Conservation (phyloP, 2,113 vertebrate species). For the Varanus salvator region DNA sequence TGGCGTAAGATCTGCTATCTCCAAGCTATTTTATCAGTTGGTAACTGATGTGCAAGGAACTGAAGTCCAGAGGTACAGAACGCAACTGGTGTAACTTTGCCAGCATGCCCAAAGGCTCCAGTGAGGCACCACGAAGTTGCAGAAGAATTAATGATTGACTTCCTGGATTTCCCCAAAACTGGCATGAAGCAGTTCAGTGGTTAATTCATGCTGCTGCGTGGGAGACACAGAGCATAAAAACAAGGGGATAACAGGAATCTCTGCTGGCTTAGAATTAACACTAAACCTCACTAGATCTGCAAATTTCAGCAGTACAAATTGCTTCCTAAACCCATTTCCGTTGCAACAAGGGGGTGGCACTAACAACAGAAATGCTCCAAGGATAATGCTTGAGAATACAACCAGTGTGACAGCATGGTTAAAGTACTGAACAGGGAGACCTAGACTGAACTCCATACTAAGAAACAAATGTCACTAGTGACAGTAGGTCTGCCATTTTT, state of each 20-base stretch:
- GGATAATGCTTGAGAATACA: not conserved
- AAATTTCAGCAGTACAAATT: not conserved
- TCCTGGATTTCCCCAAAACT: constrained; percentile 24
- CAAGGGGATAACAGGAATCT: not conserved
- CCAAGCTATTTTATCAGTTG: not conserved
- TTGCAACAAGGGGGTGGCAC: not conserved
- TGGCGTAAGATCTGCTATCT: not conserved
- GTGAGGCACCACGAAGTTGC: constrained; percentile 35
- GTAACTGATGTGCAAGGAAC: not conserved
- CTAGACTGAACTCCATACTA: not conserved
- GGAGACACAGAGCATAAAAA: not conserved
- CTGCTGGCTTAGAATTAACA: not conserved
- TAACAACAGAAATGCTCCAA: not conserved
- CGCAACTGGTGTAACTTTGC: not conserved
- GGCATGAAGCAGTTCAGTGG: constrained; percentile 44
- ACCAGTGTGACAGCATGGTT: not conserved
- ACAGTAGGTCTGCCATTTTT: not conserved
- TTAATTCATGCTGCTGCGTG: constrained; percentile 28
- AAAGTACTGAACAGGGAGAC: not conserved
- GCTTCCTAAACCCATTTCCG: not conserved
- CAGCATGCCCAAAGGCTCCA: not conserved
- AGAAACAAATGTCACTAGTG: not conserved
- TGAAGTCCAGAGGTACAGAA: not conserved
- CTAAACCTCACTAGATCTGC: not conserved
- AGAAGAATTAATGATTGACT: constrained; percentile 39